These are phyloP conservation scores for Zosterops pallidus DNA, from an alignment of 2,113 vertebrate species.

Conservation along the genomic window DNA sequence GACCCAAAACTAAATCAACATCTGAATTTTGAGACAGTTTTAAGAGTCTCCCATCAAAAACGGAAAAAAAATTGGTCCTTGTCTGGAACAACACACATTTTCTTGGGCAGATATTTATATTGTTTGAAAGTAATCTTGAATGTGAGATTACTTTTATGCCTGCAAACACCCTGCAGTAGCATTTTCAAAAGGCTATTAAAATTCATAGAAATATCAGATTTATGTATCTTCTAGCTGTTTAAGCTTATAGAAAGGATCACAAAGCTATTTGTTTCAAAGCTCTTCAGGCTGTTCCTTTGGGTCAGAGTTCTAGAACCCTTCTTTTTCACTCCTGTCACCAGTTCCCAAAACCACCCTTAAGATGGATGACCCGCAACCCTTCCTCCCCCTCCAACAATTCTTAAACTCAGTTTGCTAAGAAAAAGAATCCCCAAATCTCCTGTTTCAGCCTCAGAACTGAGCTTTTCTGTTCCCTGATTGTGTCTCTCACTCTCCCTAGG, in stretches of 20 bases:
- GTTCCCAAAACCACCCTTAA: not conserved
- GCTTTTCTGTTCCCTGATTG: accelerated
- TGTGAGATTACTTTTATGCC: not conserved
- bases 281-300: not conserved
- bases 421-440: not conserved
- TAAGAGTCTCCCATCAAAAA: not conserved
- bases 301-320: not conserved
- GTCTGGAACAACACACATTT: not conserved
- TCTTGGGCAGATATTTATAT: not conserved
- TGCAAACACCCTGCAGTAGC: not conserved
- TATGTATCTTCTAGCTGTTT: not conserved
- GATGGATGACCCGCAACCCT: not conserved
- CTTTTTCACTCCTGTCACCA: not conserved
- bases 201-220: not conserved
- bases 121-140: not conserved
- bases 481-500: not conserved
- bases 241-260: not conserved
- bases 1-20: not conserved
- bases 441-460: not conserved
- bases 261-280: not conserved
- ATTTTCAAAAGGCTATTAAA: not conserved
- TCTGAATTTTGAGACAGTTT: not conserved
- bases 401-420: not conserved
- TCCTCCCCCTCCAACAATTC: accelerated
- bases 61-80: not conserved